Evolutionary conservation across 2,888 invertebrate genomes (phyloP).

Genomic region (Atethmia centrago): DNA sequence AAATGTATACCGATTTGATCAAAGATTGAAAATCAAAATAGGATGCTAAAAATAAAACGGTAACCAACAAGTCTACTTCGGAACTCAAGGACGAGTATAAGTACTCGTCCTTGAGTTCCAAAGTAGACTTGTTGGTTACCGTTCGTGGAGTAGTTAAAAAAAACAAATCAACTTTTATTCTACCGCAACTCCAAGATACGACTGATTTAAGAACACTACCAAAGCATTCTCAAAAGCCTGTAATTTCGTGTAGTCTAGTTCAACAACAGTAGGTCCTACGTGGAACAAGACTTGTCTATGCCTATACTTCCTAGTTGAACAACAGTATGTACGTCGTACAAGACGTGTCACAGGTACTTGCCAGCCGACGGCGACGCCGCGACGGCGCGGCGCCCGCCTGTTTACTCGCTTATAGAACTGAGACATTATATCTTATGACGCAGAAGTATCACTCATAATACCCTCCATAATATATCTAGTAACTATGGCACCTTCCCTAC

Average conservation of each 20-base stretch:
- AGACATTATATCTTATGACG: not conserved
- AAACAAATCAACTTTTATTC: not conserved
- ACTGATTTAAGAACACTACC: not conserved
- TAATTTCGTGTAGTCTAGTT: not conserved
- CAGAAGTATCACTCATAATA: slow-evolving; percentile 42
- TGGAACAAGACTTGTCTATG: not conserved
- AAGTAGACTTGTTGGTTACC: no score
- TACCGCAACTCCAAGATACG: not conserved
- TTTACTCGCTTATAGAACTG: slow-evolving; percentile 51
- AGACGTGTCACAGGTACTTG: not conserved
- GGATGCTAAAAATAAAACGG: not conserved
- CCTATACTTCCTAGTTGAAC: not conserved
- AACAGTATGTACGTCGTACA: not conserved
- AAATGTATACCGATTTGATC: not conserved
- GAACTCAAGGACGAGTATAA: not conserved
- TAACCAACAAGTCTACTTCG: not conserved
- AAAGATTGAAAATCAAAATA: not conserved
- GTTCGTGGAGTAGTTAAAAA: no score
- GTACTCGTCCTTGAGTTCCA: no score
- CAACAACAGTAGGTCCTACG: not conserved
- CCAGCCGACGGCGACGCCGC: slow-evolving; percentile 37
- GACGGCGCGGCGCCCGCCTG: slow-evolving; percentile 53
- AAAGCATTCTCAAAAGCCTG: not conserved
- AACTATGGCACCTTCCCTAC: not conserved
- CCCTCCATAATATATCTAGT: not conserved